Evolutionary conservation across 2,797 vertebrate species (phyloP).

Genomic region (Brachyrhaphis roseni): DNA sequence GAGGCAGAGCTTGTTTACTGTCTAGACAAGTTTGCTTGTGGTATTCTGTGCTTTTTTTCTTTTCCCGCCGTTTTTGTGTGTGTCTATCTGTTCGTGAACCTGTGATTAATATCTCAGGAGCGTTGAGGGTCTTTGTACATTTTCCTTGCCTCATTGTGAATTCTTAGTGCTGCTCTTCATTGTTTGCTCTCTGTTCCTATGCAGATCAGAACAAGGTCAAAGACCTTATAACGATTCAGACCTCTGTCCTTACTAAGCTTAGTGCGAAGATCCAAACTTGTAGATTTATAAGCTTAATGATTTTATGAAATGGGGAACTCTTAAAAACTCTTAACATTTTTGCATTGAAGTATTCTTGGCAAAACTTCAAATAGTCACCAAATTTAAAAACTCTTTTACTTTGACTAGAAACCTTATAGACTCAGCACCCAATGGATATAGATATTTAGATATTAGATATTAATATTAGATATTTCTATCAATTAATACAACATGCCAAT

Average conservation of each 20-base stretch:
- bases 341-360: neutral
- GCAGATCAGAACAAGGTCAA: conserved; percentile 40
- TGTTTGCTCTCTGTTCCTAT: conserved; percentile 28
- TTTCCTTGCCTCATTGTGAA: conserved; percentile 30
- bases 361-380: neutral
- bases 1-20: conserved; percentile 43
- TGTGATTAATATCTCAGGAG: conserved; percentile 22
- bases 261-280: conserved; percentile 8
- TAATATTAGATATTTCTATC: neutral
- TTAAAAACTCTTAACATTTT: neutral
- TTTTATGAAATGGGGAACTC: neutral
- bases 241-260: conserved; percentile 7
- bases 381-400: neutral
- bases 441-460: too few relatives aligned
- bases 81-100: conserved; percentile 12
- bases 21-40: conserved; percentile 41
- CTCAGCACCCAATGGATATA: neutral
- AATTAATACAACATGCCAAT: neutral
- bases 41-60: conserved; percentile 15
- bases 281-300: neutral
- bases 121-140: conserved; percentile 24
- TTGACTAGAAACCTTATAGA: neutral
- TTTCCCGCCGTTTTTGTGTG: conserved; percentile 14
- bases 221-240: conserved; percentile 51
- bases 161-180: conserved; percentile 31